A percentile compares a stretch with the other conserved stretches of the same genome.
Evolutionary conservation across 2,113 vertebrate species (phyloP).

Genomic region (Ibidorhyncha struthersii): DNA sequence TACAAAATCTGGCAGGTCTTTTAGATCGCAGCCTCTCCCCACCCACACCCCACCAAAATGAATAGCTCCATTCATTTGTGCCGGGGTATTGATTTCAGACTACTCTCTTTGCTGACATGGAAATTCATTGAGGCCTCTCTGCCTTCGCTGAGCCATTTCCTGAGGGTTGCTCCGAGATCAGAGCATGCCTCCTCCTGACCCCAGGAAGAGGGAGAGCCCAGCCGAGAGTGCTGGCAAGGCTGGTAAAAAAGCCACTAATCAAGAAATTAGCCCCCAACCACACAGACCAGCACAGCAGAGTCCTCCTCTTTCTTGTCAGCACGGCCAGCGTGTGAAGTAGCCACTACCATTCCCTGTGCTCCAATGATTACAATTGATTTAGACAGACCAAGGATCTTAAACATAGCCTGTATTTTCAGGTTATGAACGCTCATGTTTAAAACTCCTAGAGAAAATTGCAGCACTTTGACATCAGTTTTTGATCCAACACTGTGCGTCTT

Average conservation of each 20-base stretch:
- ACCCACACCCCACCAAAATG: constrained; percentile 37
- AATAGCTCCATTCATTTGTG: constrained; percentile 72
- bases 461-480: not conserved
- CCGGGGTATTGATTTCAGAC: constrained; percentile 63
- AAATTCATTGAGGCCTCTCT: constrained; percentile 60
- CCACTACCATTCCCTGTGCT: not conserved
- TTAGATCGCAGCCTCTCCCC: constrained; percentile 1
- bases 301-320: not conserved
- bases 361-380: not conserved
- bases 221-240: constrained; percentile 17
- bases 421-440: not conserved
- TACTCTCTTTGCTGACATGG: constrained; percentile 56
- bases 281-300: not conserved
- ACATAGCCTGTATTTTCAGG: not conserved
- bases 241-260: constrained; percentile 8
- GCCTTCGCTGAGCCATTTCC: constrained; percentile 58
- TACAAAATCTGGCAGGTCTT: constrained; percentile 20
- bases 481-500: not conserved
- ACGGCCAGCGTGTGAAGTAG: rapidly evolving
- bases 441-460: not conserved
- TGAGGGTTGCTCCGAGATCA: constrained; percentile 64
- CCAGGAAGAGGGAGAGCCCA: constrained; percentile 45
- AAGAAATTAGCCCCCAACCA: not conserved
- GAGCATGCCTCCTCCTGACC: constrained; percentile 9
- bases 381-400: not conserved